phyloP scores from a whole-genome alignment of 2,888 invertebrate species.

The Magallana nippona region DNA sequence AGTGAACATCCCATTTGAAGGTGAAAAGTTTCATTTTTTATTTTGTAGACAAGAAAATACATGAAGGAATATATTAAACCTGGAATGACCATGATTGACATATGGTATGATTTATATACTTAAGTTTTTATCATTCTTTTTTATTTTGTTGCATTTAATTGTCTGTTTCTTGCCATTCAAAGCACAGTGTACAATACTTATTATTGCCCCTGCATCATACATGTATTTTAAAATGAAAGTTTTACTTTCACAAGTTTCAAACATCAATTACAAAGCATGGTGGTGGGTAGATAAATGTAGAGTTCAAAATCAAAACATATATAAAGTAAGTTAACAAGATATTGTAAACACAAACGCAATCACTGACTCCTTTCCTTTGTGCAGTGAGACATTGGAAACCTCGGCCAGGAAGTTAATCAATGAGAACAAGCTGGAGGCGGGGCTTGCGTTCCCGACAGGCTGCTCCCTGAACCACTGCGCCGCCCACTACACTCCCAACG shows the following conservation, averaged over 20 bases:
- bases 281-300: no score
- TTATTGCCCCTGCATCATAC: neutral
- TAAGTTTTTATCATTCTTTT: neutral
- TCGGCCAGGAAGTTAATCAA: slow-evolving; percentile 94
- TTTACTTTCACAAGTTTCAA: no score
- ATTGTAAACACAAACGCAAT: no score
- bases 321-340: no score
- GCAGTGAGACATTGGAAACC: slow-evolving; percentile 92
- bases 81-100: slow-evolving; percentile 99
- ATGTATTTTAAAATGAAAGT: no score
- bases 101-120: slow-evolving; percentile 83
- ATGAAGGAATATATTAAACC: slow-evolving; percentile 97
- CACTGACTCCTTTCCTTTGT: slow-evolving; percentile 38
- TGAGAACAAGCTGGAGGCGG: slow-evolving; percentile 96
- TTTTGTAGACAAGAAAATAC: slow-evolving; percentile 89
- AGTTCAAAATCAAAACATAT: no score
- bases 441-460: slow-evolving; percentile 93
- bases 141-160: neutral
- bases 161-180: neutral
- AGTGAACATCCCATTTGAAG: neutral
- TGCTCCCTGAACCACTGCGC: slow-evolving; percentile 99
- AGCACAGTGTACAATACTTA: neutral
- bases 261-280: no score
- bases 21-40: neutral
- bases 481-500: slow-evolving; percentile 99